Base-by-base conservation (phyloP, 2,113 vertebrate genomes). In the Cromileptes altivelis region DNA sequence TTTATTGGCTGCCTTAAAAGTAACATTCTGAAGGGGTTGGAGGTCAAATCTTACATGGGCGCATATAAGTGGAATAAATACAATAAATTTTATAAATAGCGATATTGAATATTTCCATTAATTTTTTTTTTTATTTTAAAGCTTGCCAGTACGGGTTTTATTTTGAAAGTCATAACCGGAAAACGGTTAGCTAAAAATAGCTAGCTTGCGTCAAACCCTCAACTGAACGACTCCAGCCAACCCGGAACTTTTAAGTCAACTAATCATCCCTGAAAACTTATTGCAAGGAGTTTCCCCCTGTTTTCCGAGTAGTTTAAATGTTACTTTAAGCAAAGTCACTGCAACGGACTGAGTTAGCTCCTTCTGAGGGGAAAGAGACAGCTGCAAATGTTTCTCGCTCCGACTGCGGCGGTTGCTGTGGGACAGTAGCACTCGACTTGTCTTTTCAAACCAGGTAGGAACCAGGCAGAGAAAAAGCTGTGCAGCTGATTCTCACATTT, bases 171-270 rank as follows among this genome's bases (percentile, higher is more conserved):
- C 2, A 0, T 0, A 49, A 79, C 75, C 87, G 91, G 91, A 92
- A 86, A 6, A 0, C 1, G 0, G 0, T 0, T 0, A 1, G 40
- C 14, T 40, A 18, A 80, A 23, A 27, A 11, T 0, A 0, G 12
- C 6, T 0, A 1, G 0, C 2, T 81, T 86, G 17, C 40, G 57
- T 40, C 25, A 27, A 53, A 23, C 1, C 27, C 33, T 84, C 50
- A 61, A 9, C 73, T 65, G 76, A 87, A 18, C 72, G 49, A 68
- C 82, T 91, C 76, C n/a, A 82, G 71, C 77, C 86, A 93, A 95
- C 95, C 95, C 95, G 95, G 95, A 96, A 96, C 95, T 94, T 94
- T 93, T 81, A 85, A 81, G 62, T 77, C 19, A 70, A 78, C 75
- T 76, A 80, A 87, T 82, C 40, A 72, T 1, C 47, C 71, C 65